Conservation (phyloP, 1,140 invertebrate genomes). For the Tetragnatha versicolor region DNA sequence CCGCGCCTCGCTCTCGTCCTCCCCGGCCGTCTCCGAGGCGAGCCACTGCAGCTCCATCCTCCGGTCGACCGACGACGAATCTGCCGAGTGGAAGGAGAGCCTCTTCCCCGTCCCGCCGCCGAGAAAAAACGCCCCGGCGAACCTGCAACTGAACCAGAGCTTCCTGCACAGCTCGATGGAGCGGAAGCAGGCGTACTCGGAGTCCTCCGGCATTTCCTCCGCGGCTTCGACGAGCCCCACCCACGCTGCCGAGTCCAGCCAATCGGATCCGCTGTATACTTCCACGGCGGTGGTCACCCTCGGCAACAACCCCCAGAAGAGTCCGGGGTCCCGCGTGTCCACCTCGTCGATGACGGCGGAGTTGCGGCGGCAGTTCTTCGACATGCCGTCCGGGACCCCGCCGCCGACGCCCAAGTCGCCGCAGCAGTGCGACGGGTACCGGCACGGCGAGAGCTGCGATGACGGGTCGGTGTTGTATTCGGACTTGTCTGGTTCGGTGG, state of each 20-base stretch:
- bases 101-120: slow-evolving; percentile 30
- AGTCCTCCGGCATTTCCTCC: slow-evolving; percentile 23
- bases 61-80: slow-evolving; percentile 44
- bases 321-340: background rate
- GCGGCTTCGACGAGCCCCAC: slow-evolving; percentile 40
- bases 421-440: background rate
- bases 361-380: slow-evolving; percentile 59
- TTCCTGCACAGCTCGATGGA: slow-evolving; percentile 36
- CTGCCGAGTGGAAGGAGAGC: slow-evolving; percentile 29
- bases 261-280: slow-evolving; percentile 38
- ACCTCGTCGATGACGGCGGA: slow-evolving; percentile 54
- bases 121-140: slow-evolving; percentile 37
- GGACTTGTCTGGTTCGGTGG: background rate
- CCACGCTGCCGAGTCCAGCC: slow-evolving; percentile 1
- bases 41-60: slow-evolving; percentile 42
- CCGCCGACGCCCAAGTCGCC: background rate
- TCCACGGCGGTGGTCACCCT: slow-evolving; percentile 52
- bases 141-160: slow-evolving; percentile 32
- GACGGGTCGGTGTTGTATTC: background rate
- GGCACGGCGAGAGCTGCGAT: background rate
- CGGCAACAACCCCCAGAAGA: slow-evolving; percentile 48
- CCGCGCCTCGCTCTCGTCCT: slow-evolving; percentile 37
- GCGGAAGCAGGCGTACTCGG: slow-evolving; percentile 6
- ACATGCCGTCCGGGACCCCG: slow-evolving; percentile 25
- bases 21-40: slow-evolving; percentile 48